Percentiles rank a stretch among this genome's conserved stretches.
phyloP scores from a whole-genome alignment of 2,113 vertebrate species.

The Percopsis transmontana region DNA sequence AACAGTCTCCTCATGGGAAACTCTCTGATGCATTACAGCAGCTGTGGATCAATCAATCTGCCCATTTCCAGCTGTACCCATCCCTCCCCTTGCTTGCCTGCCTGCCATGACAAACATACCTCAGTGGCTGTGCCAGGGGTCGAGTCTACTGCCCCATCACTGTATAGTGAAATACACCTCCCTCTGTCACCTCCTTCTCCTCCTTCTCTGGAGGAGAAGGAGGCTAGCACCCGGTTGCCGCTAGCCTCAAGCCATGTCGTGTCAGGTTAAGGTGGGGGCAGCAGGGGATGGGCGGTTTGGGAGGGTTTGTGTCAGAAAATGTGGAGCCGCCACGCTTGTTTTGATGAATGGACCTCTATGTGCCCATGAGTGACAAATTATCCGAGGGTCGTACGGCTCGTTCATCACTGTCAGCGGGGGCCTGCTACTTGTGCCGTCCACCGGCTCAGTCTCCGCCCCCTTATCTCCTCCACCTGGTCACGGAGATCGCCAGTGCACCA shows the following conservation, averaged over 20 bases:
- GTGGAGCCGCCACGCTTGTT: conserved; percentile 46
- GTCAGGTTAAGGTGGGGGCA: conserved; percentile 32
- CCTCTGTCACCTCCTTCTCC: neutral
- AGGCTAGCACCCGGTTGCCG: neutral
- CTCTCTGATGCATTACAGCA: conserved; percentile 66
- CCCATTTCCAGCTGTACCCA: conserved; percentile 36
- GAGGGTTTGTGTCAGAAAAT: conserved; percentile 29
- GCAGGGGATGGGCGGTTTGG: conserved; percentile 40
- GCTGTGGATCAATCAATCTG: conserved; percentile 69
- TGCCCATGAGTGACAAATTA: conserved; percentile 51
- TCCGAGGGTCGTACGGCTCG: conserved; percentile 30
- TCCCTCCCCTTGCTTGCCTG: conserved; percentile 33
- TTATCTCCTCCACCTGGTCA: conserved; percentile 53
- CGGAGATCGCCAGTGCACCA: conserved; percentile 28
- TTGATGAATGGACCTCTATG: conserved; percentile 77
- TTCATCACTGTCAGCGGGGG: conserved; percentile 51
- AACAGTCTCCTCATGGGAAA: conserved; percentile 53
- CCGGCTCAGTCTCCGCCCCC: neutral
- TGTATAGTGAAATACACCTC: conserved; percentile 21
- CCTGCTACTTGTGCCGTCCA: conserved; percentile 41
- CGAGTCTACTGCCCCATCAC: conserved; percentile 13
- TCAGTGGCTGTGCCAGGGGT: conserved; percentile 27
- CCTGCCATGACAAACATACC: conserved; percentile 52
- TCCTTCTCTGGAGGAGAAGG: no score
- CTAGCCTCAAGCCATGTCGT: conserved; percentile 25